These are phyloP conservation scores for Xerus rutilus DNA, from an alignment of 2,797 vertebrate species.

Conservation along the genomic window DNA sequence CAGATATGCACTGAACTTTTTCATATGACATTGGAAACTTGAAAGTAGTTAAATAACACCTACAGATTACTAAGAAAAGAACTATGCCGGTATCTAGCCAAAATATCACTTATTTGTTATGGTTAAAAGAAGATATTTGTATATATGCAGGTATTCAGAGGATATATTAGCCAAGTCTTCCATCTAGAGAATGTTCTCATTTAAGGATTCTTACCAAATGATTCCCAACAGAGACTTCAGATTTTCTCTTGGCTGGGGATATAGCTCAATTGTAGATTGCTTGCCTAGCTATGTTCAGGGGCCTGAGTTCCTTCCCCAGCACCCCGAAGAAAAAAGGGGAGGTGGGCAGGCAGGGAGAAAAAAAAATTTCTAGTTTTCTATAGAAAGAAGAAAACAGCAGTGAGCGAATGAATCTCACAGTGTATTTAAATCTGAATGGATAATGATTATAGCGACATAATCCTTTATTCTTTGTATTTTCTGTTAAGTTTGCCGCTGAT, in stretches of 20 bases:
- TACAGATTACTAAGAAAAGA: not conserved
- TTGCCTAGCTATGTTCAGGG: too few relatives aligned
- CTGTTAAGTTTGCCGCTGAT: not conserved
- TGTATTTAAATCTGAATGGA: slow-evolving; percentile 6
- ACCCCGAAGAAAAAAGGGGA: too few relatives aligned
- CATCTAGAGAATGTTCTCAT: too few relatives aligned
- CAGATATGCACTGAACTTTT: not conserved
- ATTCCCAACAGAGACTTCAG: too few relatives aligned
- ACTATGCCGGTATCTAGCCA: not conserved
- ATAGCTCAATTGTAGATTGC: too few relatives aligned
- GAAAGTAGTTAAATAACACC: not conserved
- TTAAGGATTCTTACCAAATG: too few relatives aligned
- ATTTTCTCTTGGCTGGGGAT: too few relatives aligned
- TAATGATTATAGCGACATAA: not conserved
- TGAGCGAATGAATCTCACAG: not conserved
- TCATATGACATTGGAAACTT: not conserved
- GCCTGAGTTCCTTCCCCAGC: too few relatives aligned
- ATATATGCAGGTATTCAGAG: not conserved
- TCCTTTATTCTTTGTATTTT: not conserved
- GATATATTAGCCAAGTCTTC: too few relatives aligned
- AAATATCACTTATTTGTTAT: not conserved
- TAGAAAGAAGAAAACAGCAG: not conserved
- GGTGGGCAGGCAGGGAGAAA: too few relatives aligned
- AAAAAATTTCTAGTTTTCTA: too few relatives aligned
- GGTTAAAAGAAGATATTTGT: not conserved